Evolutionary conservation across 2,113 vertebrate species (phyloP).

Genomic region (Rhinolophus ferrumequinum): DNA sequence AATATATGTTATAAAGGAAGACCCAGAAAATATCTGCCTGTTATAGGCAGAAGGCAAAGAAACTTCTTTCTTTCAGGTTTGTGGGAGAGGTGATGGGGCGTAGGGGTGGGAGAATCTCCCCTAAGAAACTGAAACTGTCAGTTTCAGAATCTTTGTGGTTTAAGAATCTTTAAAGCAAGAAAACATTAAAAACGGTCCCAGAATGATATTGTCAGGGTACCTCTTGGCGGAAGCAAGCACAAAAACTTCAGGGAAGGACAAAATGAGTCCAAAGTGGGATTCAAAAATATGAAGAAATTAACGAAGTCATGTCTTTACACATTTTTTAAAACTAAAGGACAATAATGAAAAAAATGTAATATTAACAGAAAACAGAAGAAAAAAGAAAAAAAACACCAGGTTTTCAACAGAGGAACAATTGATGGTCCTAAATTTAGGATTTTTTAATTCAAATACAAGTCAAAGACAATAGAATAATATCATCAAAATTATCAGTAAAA

Average conservation of each 20-base stretch:
- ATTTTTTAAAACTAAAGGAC: background rate
- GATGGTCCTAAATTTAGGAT: background rate
- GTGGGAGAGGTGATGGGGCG: fast-evolving
- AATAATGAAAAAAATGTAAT: background rate
- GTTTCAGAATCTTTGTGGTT: background rate
- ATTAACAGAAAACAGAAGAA: background rate
- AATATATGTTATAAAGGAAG: background rate
- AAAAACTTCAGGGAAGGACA: background rate
- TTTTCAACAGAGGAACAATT: background rate
- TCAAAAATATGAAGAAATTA: background rate
- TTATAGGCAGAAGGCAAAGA: background rate
- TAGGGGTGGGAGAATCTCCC: background rate
- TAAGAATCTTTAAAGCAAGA: background rate
- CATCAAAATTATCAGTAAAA: background rate
- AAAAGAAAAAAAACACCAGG: background rate
- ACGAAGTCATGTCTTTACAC: background rate
- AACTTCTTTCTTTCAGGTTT: background rate
- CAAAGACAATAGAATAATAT: background rate
- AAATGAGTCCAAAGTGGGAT: background rate
- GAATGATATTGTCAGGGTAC: background rate
- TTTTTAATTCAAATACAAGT: background rate
- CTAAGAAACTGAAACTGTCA: background rate
- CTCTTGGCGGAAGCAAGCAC: background rate
- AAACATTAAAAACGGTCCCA: background rate
- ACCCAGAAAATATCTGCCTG: background rate